Percentiles rank a stretch among this genome's conserved stretches.
Conservation (phyloP, 2,888 invertebrate genomes). For the Netelia virgata region DNA sequence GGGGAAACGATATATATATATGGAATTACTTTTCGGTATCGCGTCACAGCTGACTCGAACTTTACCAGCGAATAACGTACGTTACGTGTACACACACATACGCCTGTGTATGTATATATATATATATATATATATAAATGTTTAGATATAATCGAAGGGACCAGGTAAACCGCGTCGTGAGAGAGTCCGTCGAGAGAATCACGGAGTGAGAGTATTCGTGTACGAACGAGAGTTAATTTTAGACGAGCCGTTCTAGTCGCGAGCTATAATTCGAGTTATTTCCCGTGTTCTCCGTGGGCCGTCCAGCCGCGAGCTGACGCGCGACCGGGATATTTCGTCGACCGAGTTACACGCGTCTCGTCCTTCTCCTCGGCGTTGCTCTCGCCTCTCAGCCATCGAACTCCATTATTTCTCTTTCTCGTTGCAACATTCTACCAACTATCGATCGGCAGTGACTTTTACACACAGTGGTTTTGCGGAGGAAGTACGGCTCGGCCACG, state of each 20-base stretch:
- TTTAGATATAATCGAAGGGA: constrained; percentile 16
- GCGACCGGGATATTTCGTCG: constrained; percentile 26
- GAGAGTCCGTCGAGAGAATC: constrained; percentile 1
- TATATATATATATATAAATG: too few relatives aligned
- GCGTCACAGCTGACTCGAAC: constrained; percentile 19
- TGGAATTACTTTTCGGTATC: constrained; percentile 1
- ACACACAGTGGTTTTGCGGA: constrained; percentile 10
- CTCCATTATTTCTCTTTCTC: constrained; percentile 54
- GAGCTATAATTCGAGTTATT: constrained; percentile 52
- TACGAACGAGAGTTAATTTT: constrained; percentile 49
- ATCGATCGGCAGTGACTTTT: constrained; percentile 38
- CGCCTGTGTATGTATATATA: too few relatives aligned
- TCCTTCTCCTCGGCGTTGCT: background rate
- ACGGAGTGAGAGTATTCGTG: background rate
- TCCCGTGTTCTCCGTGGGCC: constrained; percentile 28
- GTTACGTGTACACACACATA: background rate
- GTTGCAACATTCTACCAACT: constrained; percentile 40
- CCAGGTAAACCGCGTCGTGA: constrained; percentile 41
- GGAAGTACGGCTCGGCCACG: constrained; percentile 26
- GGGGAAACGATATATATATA: constrained; percentile 14
- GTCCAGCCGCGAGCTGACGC: constrained; percentile 39
- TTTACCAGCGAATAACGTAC: background rate
- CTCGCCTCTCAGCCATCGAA: constrained; percentile 15
- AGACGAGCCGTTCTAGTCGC: constrained; percentile 42
- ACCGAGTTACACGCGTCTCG: constrained; percentile 13